Percentiles rank a stretch among this genome's conserved stretches.
These are phyloP conservation scores for Channa striata DNA, from an alignment of 2,797 vertebrate genomes.

Conservation along the genomic window DNA sequence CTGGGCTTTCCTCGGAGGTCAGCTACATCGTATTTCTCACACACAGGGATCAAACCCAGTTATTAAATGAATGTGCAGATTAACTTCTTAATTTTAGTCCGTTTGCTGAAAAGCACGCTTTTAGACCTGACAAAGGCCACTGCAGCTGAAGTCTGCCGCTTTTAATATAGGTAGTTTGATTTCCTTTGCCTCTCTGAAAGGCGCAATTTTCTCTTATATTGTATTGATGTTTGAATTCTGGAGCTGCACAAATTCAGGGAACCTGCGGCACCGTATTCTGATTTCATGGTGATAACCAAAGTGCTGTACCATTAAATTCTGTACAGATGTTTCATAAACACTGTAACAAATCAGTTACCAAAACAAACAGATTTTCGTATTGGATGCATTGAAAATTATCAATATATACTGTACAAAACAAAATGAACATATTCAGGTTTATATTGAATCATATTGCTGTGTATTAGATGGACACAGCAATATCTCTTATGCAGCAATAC, in stretches of 20 bases:
- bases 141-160: not conserved
- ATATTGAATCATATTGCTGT: not conserved
- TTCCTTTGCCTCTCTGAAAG: not conserved
- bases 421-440: no score
- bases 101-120: slow-evolving; percentile 5
- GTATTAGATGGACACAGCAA: not conserved
- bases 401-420: not conserved
- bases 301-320: not conserved
- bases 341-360: not conserved
- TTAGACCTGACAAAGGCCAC: not conserved
- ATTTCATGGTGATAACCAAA: no score
- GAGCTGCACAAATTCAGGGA: no score
- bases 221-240: not conserved
- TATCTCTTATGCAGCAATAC: not conserved
- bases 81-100: slow-evolving; percentile 37
- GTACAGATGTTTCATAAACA: not conserved
- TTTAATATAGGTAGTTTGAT: not conserved
- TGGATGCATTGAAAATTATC: not conserved
- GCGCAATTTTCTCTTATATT: not conserved
- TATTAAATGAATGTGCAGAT: slow-evolving; percentile 48
- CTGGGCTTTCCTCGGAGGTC: slow-evolving; percentile 79
- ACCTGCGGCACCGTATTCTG: no score
- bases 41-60: slow-evolving; percentile 49
- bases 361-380: not conserved
- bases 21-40: slow-evolving; percentile 61